Evolutionary conservation across 2,888 invertebrate species (phyloP), one percentile per base, ranked within the genome.

Genomic region (Gryllus longicercus): DNA sequence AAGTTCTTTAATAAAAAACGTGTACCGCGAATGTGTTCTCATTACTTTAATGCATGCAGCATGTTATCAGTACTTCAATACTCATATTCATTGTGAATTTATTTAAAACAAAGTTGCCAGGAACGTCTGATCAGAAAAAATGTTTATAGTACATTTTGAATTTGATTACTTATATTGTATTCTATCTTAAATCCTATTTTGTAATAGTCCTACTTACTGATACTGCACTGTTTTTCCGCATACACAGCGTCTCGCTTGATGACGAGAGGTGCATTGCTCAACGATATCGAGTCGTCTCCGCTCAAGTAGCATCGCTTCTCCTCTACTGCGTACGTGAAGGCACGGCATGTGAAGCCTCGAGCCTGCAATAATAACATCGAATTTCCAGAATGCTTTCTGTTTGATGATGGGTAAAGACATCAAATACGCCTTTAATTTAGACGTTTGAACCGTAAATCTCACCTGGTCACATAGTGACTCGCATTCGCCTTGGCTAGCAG

Each of bases 301-400:
- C 87, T 87, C 78, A 88, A 83, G 83, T 87, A 87, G 83, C 88
- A 88, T 2, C 86, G 84, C 82, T 86, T 86, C 78, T 85, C 85
- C 78, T 85, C 85, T 49, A 84, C 85, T 74, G 86, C 85, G 82
- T 85, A 87, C 11, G 87, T 86, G 82, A 85, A 88, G 5, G 87
- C 85, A 74, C 88, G 85, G 82, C 88, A 88, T 50, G 86, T 86
- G 84, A 88, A 88, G 77, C 86, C 85, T 50, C 86, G 84, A 11
- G 86, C 85, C 86, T 86, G 79, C 77, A 82, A 21, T 74, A 4
- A 1, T 5, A 74, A 18, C 8, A 38, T 38, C 1, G 5, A 38
- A 38, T 38, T 8, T 8, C 38, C 4, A 38, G 38, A 38, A 38
- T 38, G 8, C 0, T 38, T 8, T 38, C 38, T 38, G 38, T 1